Conservation (phyloP, 2,113 vertebrate species). For the Chelonoidis abingdonii region DNA sequence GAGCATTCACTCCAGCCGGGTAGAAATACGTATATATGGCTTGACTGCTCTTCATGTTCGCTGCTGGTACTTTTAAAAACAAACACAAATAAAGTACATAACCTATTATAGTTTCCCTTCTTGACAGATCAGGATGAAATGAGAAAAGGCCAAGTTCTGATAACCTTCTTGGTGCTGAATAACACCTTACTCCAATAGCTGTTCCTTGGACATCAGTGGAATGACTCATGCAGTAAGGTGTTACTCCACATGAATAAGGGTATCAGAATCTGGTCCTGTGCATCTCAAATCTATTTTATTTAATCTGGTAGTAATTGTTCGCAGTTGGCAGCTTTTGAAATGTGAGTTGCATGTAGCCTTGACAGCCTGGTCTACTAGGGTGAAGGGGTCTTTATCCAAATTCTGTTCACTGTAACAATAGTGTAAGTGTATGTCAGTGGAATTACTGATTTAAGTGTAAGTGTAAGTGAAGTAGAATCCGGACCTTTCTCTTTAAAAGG, state of each 20-base stretch:
- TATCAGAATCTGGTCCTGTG: background rate
- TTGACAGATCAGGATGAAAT: background rate
- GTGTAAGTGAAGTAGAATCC: background rate
- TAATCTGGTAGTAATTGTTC: background rate
- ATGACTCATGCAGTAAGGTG: rapidly evolving
- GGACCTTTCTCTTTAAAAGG: background rate
- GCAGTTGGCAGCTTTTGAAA: conserved; percentile 15
- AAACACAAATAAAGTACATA: background rate
- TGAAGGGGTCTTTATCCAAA: background rate
- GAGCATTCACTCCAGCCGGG: rapidly evolving
- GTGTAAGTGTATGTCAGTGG: background rate
- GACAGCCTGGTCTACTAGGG: background rate
- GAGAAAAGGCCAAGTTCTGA: background rate
- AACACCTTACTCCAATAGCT: background rate
- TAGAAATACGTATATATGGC: background rate
- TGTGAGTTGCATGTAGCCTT: background rate
- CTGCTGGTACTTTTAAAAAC: background rate
- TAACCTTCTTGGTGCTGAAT: background rate
- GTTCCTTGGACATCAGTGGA: rapidly evolving
- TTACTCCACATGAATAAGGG: rapidly evolving
- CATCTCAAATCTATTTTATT: background rate
- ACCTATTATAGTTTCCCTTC: background rate
- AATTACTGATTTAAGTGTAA: background rate
- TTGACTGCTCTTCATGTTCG: background rate
- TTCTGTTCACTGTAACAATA: background rate